phyloP scores from a whole-genome alignment of 2,113 vertebrate genomes.

The Porphyrio hochstetteri region DNA sequence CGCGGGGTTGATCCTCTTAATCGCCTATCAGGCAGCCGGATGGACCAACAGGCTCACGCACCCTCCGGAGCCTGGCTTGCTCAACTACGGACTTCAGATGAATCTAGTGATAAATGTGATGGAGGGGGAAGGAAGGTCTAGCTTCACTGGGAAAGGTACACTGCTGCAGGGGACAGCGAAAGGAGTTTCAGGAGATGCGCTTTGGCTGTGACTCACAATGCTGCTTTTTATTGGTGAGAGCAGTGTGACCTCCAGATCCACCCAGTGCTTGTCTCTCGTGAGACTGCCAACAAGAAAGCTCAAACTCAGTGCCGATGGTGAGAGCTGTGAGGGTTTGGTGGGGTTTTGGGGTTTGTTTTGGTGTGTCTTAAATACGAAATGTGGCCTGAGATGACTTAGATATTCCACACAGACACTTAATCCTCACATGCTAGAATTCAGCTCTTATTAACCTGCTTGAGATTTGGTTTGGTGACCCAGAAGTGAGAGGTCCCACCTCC shows the following conservation, averaged over 20 bases:
- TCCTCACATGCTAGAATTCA: slow-evolving; percentile 27
- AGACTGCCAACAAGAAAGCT: slow-evolving; percentile 10
- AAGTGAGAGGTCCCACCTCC: neutral
- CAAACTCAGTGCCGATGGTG: neutral
- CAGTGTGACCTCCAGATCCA: slow-evolving; percentile 8
- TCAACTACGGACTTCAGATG: slow-evolving; percentile 49
- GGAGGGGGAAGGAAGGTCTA: neutral
- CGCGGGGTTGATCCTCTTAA: neutral
- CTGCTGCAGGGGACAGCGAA: neutral
- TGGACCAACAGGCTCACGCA: neutral
- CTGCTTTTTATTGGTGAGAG: slow-evolving; percentile 4
- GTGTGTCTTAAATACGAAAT: slow-evolving; percentile 39
- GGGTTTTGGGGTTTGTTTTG: neutral
- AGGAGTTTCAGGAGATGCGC: slow-evolving; percentile 22
- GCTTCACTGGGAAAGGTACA: neutral
- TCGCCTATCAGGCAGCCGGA: neutral
- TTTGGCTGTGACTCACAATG: slow-evolving; percentile 13
- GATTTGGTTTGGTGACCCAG: slow-evolving; percentile 36
- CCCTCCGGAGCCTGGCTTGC: neutral
- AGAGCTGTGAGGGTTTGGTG: neutral
- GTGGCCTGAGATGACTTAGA: slow-evolving; percentile 39
- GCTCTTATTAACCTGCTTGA: slow-evolving; percentile 27
- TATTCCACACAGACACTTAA: slow-evolving; percentile 43
- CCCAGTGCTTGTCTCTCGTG: neutral
- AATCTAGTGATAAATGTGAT: neutral